Base-by-base conservation (phyloP, 2,888 invertebrate genomes). In the Volucella inflata region DNA sequence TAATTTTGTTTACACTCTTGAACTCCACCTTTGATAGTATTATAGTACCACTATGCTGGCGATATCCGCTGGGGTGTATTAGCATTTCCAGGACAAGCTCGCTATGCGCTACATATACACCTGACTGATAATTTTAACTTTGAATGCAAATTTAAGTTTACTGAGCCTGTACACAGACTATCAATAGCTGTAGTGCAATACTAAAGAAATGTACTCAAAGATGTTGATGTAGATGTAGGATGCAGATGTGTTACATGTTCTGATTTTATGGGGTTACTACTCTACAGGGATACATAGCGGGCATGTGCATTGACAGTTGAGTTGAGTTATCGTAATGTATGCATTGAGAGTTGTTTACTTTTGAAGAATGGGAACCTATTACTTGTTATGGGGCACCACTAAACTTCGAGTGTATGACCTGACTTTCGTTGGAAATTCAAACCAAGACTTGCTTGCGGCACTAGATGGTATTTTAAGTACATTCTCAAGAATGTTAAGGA, bases 111-210 rank as follows among this genome's bases (percentile, higher is more conserved):
- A 8, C 16, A 21, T 8, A 50, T 17, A 64, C 50, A 44, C 59
- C 44, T 74, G 72, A 50, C n/a, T 59, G 53, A 71, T 75, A 84
- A 67, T 72, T 85, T 80, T 72, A 76, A 77, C 76, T 80, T 77
- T 72, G 76, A 77, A 85, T 81, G 76, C 57, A 77, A 80, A 80
- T 85, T 80, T 85, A 80, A 80, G 64, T 68, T 80, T 72, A 40
- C 75, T 67, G 57, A 51, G n/a, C 70, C 67, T 80, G 64, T 67
- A 60, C 72, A 85, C 57, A 68, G 72, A 64, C 81, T 80, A 76
- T 76, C 76, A 85, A 81, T 85, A 77, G 80, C 64, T 72, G 21
- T 30, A 30, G 30, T 30, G 60, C 75, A 57, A 70, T 57, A 53
- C 30, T 16, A 57, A 36, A 53, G 62, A 71, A 48, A 71, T 64